Base-by-base conservation (phyloP, 2,113 vertebrate species). In the Orycteropus afer region DNA sequence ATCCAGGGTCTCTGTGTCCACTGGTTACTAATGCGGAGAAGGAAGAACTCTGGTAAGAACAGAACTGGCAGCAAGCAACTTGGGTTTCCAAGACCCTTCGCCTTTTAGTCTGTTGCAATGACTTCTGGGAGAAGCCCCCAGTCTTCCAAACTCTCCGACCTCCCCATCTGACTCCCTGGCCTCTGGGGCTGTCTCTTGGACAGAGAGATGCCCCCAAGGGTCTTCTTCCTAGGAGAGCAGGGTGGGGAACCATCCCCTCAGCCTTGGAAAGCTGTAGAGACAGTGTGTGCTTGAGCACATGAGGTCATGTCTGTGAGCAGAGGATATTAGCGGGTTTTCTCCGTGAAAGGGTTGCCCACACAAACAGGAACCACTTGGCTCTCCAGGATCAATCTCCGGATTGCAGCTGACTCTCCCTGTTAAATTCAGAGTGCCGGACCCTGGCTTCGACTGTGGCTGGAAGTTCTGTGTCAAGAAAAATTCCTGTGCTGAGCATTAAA, bases 231-330 rank as follows among this genome's bases (percentile, higher is more conserved):
- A 87, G 77, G 90, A 86, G 37, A 53, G 51, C 85, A 55, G 90
- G 82, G 95, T 55, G 45, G 80, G 42, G 40, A 96, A 14, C 14
- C 22, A 69, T 85, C 37, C 65, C 93, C 73, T 89, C 91, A 78
- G 95, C 94, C 95, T 95, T 55, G 29, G 89, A 86, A 67, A 65
- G 90, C 93, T 96, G 29, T 93, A 86, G 65, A 91, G 95, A 92
- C 93, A 95, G 91, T 0, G 0, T 76, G 82, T 96, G 79, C 96
- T 81, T 86, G 61, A 96, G 96, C 76, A 5, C 97, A 93, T 98
- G 98, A 98, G 97, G 98, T 98, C 97, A 98, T 95, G 98, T 98
- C 98, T 98, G 97, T 89, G 92, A 92, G 77, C 84, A 78, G 95
- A 98, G 97, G 96, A 95, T 78, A 27, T 97, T 95, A 98, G 92